phyloP scores from a whole-genome alignment of 2,888 invertebrate species.

The Cryptus viduatorius region DNA sequence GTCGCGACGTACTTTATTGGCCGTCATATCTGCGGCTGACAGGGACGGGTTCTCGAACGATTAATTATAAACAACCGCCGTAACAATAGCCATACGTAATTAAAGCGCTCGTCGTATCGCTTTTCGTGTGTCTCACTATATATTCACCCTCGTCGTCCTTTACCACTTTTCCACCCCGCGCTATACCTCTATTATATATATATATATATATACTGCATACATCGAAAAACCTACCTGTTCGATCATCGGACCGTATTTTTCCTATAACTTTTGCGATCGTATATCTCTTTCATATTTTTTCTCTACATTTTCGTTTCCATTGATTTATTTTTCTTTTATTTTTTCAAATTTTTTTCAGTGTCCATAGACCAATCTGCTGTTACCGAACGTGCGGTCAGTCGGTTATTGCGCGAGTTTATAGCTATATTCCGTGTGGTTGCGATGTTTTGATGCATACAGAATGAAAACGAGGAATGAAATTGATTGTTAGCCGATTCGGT shows the following conservation, averaged over 20 bases:
- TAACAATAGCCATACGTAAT: conserved; percentile 80
- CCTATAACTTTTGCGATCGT: conserved; percentile 37
- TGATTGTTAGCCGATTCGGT: conserved; percentile 48
- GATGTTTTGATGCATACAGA: neutral
- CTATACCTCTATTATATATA: conserved; percentile 18
- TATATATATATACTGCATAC: neutral
- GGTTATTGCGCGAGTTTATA: conserved; percentile 35
- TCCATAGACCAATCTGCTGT: conserved; percentile 42
- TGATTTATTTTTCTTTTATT: neutral
- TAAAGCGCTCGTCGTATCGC: conserved; percentile 71
- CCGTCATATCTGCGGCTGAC: conserved; percentile 83
- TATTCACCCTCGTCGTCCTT: conserved; percentile 44
- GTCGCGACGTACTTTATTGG: conserved; percentile 82
- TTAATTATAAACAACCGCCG: conserved; percentile 83
- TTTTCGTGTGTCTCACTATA: conserved; percentile 7
- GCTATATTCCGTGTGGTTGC: conserved; percentile 16
- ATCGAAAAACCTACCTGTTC: neutral
- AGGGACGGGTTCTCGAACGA: conserved; percentile 79
- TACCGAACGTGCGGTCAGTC: conserved; percentile 50
- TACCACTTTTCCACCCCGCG: conserved; percentile 32
- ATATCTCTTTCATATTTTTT: conserved; percentile 37
- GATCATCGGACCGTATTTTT: conserved; percentile 21
- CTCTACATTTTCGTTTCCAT: conserved; percentile 14
- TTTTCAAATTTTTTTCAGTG: conserved; percentile 8
- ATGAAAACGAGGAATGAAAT: conserved; percentile 42